Evolutionary conservation across 1,140 invertebrate species (phyloP), one percentile per base, ranked within the genome.

Genomic region (Centruroides sculpturatus): DNA sequence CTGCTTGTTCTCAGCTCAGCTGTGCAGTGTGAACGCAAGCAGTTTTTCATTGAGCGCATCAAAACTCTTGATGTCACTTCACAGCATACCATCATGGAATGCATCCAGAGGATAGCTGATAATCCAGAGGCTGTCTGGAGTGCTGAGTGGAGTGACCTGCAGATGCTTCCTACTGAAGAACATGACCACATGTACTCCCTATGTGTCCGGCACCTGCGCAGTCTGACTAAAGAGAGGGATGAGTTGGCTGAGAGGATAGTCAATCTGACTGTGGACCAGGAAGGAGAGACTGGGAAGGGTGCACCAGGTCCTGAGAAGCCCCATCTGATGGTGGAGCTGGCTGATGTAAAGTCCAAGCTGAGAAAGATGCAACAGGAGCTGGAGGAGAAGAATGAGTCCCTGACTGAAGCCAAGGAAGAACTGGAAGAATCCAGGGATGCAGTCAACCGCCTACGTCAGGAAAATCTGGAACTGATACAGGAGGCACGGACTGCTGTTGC

Each of bases 31-130:
- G 88, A 91, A 4, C 89, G 87, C 66, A 95, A 96, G 72, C 87
- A 96, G 73, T 75, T 83, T 49, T 92, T 97, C 71, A 95, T 98
- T 60, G 87, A 74, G 10, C 80, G 82, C 65, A 96, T 96, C 55
- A 94, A 92, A 77, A 81, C 59, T 3, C 76, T 96, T 11, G 81
- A 91, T 72, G 75, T 92, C 7, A 82, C 86, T 62, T 82, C 83
- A 5, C 92, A 97, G 73, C 84, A 91, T 72, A 85, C 84, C 35
- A 92, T 97, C 73, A 89, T 95, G 5, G 87, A 91, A 67, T 87
- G 86, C 68, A 96, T 97, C 59, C 90, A 92, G 77, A 84, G 92
- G 87, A 86, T 95, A 7, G 94, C 91, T 5, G 89, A 95, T 73
- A 86, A 86, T 73, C 89, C 89, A 70, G 83, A 85, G 60, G 83